Evolutionary conservation across 2,797 vertebrate species (phyloP), one percentile per base, ranked within the genome.

Genomic region (Rhadinocentrus ornatus): DNA sequence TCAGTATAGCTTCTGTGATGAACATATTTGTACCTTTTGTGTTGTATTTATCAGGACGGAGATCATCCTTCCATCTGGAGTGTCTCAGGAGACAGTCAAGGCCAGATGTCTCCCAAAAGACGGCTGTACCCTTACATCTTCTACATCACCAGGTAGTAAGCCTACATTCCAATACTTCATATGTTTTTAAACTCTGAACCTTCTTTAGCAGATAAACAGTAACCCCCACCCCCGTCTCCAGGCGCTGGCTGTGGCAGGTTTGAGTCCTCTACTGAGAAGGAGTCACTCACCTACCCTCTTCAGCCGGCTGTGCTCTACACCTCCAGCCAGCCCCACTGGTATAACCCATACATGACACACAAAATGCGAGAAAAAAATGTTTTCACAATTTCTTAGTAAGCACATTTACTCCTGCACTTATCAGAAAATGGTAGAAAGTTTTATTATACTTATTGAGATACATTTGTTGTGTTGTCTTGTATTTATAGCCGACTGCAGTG

Each of bases 21-120:
- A 50, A 59, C n/a, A 59, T 8, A 34, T 34, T 24, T 41, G 3
- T 20, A 29, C 26, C 9, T 54, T 71, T 24, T 66, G 37, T 63
- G 58, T 15, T 16, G 15, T 50, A 52, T 53, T 8, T 66, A 8
- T 53, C 89, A 99, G 98, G 93, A 86, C 95, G 97, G 88, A 95
- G 97, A 94, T 96, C 97, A 31, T 99, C 97, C 81, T 98, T 99
- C 93, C 96, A 99, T 87, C 88, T 99, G 80, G 98, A 99, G 83
- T 99, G 97, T 95, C 94, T 99, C 84, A 96, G 96, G 88, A 95
- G 96, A 89, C 97, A 97, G 83, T 96, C 96, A 35, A 95, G 93
- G 4, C 88, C 94, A 78, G 97, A 98, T 0, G 88, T 96, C 82
- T 96, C 96, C 0, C 97, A 98, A 92, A 98, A 96, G 93, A 97